These are phyloP conservation scores for Erinaceus europaeus DNA, from an alignment of 2,113 vertebrate species.

Conservation along the genomic window DNA sequence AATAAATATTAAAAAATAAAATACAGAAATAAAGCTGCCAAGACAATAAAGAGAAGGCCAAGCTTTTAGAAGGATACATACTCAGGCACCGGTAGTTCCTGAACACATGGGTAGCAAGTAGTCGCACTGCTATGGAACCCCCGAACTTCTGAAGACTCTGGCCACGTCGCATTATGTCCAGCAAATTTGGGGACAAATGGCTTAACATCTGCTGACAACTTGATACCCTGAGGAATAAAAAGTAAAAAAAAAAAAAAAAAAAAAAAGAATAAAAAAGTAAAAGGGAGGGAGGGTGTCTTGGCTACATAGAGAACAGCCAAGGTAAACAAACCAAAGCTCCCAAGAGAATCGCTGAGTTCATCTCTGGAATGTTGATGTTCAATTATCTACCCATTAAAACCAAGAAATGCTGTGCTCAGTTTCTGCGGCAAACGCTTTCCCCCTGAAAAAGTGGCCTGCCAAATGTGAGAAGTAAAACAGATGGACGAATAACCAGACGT, in stretches of 20 bases:
- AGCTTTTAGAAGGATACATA: slow-evolving; percentile 69
- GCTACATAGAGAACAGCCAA: slow-evolving; percentile 54
- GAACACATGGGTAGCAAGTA: slow-evolving; percentile 79
- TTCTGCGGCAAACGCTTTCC: neutral
- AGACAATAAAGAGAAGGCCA: slow-evolving; percentile 36
- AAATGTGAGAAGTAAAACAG: neutral
- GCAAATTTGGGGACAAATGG: slow-evolving; percentile 82
- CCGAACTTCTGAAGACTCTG: slow-evolving; percentile 78
- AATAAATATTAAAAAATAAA: too few species aligned
- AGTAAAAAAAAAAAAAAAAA: too few species aligned
- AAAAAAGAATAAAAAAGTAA: too few species aligned
- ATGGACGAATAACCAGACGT: neutral
- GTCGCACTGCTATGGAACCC: slow-evolving; percentile 79
- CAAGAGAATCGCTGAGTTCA: neutral
- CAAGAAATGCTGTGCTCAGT: neutral
- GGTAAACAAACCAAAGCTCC: slow-evolving; percentile 37
- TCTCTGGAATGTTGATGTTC: neutral
- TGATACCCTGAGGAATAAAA: slow-evolving; percentile 78
- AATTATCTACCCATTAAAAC: neutral
- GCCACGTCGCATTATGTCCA: slow-evolving; percentile 71
- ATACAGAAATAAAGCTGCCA: too few species aligned
- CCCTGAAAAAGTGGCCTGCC: neutral
- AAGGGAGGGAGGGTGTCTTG: slow-evolving; percentile 36
- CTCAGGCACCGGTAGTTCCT: slow-evolving; percentile 78
- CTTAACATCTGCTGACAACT: slow-evolving; percentile 85